These are phyloP conservation scores for Anomalospiza imberbis DNA, from an alignment of 2,797 vertebrate genomes.

Conservation along the genomic window DNA sequence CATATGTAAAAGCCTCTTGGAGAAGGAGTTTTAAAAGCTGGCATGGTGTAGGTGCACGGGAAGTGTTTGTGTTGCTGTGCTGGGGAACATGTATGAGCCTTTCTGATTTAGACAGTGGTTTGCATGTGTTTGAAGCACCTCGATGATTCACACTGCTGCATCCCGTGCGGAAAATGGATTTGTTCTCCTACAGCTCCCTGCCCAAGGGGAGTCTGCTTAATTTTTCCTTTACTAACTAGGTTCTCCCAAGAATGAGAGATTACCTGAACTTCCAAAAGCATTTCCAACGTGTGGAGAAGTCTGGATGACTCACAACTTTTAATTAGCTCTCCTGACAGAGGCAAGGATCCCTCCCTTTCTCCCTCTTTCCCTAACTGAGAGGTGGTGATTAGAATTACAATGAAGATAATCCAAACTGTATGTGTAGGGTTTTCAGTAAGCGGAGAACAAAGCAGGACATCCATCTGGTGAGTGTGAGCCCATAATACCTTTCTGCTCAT, in stretches of 20 bases:
- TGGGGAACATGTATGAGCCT: not conserved
- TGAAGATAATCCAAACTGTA: constrained; percentile 69
- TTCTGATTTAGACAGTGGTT: not conserved
- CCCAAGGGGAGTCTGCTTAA: not conserved
- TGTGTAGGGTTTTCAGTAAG: constrained; percentile 59
- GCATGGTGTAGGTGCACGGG: not conserved
- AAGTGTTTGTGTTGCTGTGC: not conserved
- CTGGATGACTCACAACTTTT: constrained; percentile 61
- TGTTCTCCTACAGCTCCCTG: not conserved
- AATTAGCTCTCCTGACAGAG: constrained; percentile 58
- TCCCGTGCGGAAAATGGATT: not conserved
- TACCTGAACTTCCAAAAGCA: constrained; percentile 57
- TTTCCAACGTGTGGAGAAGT: not conserved
- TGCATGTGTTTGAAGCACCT: not conserved
- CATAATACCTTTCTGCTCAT: constrained; percentile 66
- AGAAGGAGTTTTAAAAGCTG: not conserved
- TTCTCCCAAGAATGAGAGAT: constrained; percentile 42
- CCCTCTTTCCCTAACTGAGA: constrained; percentile 33
- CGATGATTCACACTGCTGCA: not conserved
- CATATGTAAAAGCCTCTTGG: not conserved
- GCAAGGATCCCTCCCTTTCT: constrained; percentile 40
- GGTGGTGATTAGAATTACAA: constrained; percentile 65
- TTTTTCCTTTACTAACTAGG: constrained; percentile 20
- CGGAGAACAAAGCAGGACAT: constrained; percentile 62
- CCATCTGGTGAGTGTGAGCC: constrained; percentile 63